A percentile compares a stretch with the other conserved stretches of the same genome.
phyloP scores from a whole-genome alignment of 1,140 invertebrate species.

The Pseudomyrmex pallidus region DNA sequence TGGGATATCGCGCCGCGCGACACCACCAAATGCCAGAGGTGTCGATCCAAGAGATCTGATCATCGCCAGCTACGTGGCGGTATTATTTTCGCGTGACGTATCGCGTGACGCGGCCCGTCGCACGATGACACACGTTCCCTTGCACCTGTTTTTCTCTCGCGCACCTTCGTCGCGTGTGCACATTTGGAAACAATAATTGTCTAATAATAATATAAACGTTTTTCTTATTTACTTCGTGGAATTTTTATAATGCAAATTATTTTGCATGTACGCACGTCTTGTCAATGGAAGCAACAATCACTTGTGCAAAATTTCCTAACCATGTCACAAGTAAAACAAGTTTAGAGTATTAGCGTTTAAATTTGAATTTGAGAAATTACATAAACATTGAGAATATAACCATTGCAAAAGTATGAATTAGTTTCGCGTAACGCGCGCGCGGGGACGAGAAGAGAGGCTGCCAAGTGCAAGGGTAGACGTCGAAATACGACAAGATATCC shows the following conservation, averaged over 20 bases:
- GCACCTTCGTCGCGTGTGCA: neutral
- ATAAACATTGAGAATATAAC: neutral
- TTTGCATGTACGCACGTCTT: neutral
- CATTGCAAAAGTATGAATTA: conserved; percentile 35
- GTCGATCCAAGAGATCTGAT: conserved; percentile 21
- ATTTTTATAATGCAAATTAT: neutral
- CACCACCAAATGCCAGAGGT: conserved; percentile 36
- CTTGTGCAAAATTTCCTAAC: neutral
- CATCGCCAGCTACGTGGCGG: conserved; percentile 32
- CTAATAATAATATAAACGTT: neutral
- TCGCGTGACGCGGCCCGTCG: conserved; percentile 12
- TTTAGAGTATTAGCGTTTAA: neutral
- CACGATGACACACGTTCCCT: conserved; percentile 8
- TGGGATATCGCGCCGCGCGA: conserved; percentile 17
- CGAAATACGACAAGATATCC: conserved; percentile 30
- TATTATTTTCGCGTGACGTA: conserved; percentile 25
- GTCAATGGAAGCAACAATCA: too few species aligned
- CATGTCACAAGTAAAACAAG: conserved; percentile 1
- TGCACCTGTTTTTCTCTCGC: conserved; percentile 2
- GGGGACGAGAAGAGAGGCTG: neutral
- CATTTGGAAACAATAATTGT: neutral
- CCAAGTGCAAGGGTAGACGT: conserved; percentile 48
- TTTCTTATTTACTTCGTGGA: neutral
- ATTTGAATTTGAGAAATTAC: neutral
- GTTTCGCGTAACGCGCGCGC: neutral